Base-by-base conservation (phyloP, 37 sponge, comb jelly and placozoan genomes). In the Aphrocallistes beatrix region DNA sequence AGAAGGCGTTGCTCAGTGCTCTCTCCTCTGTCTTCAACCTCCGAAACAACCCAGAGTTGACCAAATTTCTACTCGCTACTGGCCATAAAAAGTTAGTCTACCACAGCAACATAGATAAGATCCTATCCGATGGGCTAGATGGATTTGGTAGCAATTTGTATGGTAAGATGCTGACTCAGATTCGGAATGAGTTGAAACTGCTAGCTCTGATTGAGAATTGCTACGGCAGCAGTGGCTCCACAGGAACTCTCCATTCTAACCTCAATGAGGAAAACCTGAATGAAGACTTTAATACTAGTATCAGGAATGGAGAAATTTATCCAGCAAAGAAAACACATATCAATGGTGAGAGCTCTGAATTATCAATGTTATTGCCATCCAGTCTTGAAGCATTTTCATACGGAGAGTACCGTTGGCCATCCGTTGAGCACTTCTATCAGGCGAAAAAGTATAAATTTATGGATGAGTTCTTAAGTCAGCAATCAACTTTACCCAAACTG, bases 361-460 rank as follows among this genome's bases (percentile, higher is more conserved):
- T 60, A 6, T 3, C 32, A 6, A 3, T 32, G 34, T 30, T 60
- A 13, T 30, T 60, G 34, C 75, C 75, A 3, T 60, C 75, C 34
- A 60, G 75, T 13, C 6, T 8, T 13, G 75, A 60, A 13, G 75
- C 28, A 1, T 60, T 60, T 30, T 60, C 75, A 19, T 13, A 60
- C 34, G 75, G 75, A 13, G 75, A 30, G 17, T 13, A 19, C 34
- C 6, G 6, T 3, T 60, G 75, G 75, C 75, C 75, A 1, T 60
- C 75, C 34, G 75, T 60, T 3, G 75, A 60, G 75, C 75, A 60
- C 75, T 60, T 60, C 75, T 60, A 60, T 60, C 75, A 60, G 75
- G 10, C 75, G 34, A 3, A 30, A 30, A 60, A 60, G n/a, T 60
- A 25, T 30, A 3, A 30, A 13, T 60, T 19, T 60, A 8, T 60